A percentile compares a stretch with the other conserved stretches of the same genome.
These are phyloP conservation scores for Otolemur garnettii DNA, from an alignment of 2,113 vertebrate genomes.

Conservation along the genomic window DNA sequence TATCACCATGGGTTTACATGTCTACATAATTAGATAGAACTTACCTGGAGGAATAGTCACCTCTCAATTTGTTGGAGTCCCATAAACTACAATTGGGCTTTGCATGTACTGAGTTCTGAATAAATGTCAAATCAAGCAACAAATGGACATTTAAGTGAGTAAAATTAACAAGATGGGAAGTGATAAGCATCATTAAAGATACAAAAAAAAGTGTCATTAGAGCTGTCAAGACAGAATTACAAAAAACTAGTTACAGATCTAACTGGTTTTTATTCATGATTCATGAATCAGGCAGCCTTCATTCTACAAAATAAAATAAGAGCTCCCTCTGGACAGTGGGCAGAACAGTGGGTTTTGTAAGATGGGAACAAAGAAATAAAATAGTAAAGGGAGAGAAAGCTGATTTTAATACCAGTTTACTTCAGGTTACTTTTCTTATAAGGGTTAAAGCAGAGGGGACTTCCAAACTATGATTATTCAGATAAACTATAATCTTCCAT, in stretches of 20 bases:
- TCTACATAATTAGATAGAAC: background rate
- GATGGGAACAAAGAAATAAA: background rate
- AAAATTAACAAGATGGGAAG: background rate
- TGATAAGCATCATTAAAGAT: background rate
- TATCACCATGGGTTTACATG: background rate
- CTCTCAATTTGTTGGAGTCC: background rate
- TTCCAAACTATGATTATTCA: background rate
- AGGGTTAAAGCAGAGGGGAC: background rate
- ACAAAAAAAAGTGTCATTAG: slow-evolving; percentile 22
- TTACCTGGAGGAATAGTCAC: background rate
- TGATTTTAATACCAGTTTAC: background rate
- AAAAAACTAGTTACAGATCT: background rate
- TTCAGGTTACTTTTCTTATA: background rate
- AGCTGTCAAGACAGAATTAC: background rate
- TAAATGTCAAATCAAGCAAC: slow-evolving; percentile 27
- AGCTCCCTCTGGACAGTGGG: background rate
- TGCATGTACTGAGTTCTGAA: background rate
- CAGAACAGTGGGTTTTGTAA: background rate
- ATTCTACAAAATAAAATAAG: background rate
- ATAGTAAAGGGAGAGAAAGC: no score
- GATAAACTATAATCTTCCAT: background rate
- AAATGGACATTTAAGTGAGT: background rate
- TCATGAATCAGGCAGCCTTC: background rate
- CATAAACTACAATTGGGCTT: background rate
- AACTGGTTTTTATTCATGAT: background rate